These are phyloP conservation scores for Zygogramma bicolorata DNA, from an alignment of 2,888 invertebrate genomes.

Conservation along the genomic window DNA sequence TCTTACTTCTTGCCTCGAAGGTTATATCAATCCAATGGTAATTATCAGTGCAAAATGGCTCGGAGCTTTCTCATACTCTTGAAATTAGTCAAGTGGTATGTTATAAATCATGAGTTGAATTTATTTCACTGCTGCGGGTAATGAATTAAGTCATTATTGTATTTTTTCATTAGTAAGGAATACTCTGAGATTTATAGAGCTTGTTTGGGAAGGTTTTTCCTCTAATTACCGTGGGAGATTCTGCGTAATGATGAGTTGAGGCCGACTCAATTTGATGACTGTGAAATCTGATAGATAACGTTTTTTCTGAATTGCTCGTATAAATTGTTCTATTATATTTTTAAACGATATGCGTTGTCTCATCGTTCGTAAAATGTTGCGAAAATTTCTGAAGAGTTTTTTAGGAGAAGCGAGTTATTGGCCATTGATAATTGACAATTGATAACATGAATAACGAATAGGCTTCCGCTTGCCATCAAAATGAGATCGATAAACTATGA, in stretches of 20 bases:
- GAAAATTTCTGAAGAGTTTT: too few relatives aligned
- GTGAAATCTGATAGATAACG: too few relatives aligned
- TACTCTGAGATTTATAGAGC: not conserved
- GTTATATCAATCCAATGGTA: constrained; percentile 3
- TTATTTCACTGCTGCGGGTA: constrained; percentile 9
- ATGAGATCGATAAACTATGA: too few relatives aligned
- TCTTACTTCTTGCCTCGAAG: not conserved
- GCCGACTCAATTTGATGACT: too few relatives aligned
- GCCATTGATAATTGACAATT: too few relatives aligned
- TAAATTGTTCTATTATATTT: too few relatives aligned
- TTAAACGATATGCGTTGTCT: too few relatives aligned
- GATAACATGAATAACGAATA: too few relatives aligned
- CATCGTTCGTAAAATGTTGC: too few relatives aligned
- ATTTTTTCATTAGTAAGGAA: constrained; percentile 4
- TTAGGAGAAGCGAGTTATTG: too few relatives aligned
- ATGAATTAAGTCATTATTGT: constrained; percentile 4
- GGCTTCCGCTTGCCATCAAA: too few relatives aligned
- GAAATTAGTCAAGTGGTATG: constrained; percentile 6
- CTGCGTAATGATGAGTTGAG: not conserved
- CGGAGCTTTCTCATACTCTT: constrained; percentile 2
- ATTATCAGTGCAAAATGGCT: not conserved
- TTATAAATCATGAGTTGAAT: constrained; percentile 7
- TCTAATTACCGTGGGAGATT: not conserved
- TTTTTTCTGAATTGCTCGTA: too few relatives aligned
- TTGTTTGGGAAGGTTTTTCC: not conserved